A percentile compares a stretch with the other conserved stretches of the same genome.
These are phyloP conservation scores for Ceratitis capitata DNA, from an alignment of 1,140 invertebrate genomes.

Conservation along the genomic window DNA sequence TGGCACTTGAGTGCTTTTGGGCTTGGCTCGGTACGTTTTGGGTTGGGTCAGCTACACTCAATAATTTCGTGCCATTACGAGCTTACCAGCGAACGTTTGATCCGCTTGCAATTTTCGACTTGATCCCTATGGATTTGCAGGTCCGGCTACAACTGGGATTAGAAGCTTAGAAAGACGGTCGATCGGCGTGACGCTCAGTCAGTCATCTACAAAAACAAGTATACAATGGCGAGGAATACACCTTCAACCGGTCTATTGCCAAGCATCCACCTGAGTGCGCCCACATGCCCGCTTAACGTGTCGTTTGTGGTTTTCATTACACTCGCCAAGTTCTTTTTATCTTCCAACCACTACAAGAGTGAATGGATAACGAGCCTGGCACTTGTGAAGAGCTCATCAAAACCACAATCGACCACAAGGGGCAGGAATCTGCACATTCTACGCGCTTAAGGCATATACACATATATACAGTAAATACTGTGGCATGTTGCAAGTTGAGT, in stretches of 20 bases:
- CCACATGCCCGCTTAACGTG: background rate
- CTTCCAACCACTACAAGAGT: background rate
- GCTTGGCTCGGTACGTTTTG: background rate
- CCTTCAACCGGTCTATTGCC: background rate
- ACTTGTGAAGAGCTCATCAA: background rate
- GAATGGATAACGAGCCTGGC: background rate
- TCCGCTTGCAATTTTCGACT: background rate
- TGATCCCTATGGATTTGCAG: background rate
- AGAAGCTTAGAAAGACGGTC: background rate
- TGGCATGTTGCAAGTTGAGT: background rate
- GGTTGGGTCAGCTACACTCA: background rate
- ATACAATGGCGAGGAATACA: background rate
- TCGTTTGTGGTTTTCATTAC: background rate
- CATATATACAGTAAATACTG: no score
- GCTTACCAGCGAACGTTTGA: background rate
- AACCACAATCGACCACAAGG: no score
- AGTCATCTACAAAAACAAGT: no score
- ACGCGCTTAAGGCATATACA: no score
- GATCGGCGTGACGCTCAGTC: no score
- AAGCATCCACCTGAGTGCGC: background rate
- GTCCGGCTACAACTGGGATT: background rate
- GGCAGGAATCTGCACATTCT: no score
- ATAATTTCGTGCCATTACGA: conserved; percentile 6
- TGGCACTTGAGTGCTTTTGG: background rate
- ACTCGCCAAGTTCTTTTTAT: background rate